Percentiles rank a stretch among this genome's conserved stretches.
Conservation (phyloP, 2,888 invertebrate species). For the Beris chalybata region DNA sequence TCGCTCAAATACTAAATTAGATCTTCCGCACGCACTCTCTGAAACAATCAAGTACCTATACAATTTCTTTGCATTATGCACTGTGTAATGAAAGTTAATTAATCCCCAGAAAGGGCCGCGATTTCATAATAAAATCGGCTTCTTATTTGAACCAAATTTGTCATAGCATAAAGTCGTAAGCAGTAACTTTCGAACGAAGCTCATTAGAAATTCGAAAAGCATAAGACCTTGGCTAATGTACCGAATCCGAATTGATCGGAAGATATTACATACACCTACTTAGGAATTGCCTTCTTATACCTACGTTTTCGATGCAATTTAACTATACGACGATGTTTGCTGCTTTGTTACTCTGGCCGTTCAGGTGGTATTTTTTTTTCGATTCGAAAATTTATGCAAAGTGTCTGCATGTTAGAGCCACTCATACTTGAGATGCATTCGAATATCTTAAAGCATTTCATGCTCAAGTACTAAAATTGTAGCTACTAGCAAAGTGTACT, state of each 20-base stretch:
- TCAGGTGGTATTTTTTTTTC: no score
- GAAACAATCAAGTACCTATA: neutral
- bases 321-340: no score
- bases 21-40: neutral
- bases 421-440: no score
- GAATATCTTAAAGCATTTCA: no score
- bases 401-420: no score
- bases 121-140: neutral
- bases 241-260: slow-evolving; percentile 1
- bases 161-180: neutral
- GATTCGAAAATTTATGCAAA: no score
- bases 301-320: no score
- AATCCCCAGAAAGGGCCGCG: neutral
- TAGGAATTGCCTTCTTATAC: neutral
- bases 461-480: no score
- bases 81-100: slow-evolving; percentile 4
- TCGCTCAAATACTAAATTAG: no score
- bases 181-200: slow-evolving; percentile 9
- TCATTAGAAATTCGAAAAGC: slow-evolving; percentile 9
- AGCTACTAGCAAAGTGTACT: no score
- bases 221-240: slow-evolving; percentile 1
- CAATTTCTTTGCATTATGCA: neutral
- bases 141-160: neutral
- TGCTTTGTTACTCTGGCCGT: no score
- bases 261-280: neutral